Evolutionary conservation across 2,888 invertebrate genomes (phyloP).

Genomic region (Eueremaeus valkanovi): DNA sequence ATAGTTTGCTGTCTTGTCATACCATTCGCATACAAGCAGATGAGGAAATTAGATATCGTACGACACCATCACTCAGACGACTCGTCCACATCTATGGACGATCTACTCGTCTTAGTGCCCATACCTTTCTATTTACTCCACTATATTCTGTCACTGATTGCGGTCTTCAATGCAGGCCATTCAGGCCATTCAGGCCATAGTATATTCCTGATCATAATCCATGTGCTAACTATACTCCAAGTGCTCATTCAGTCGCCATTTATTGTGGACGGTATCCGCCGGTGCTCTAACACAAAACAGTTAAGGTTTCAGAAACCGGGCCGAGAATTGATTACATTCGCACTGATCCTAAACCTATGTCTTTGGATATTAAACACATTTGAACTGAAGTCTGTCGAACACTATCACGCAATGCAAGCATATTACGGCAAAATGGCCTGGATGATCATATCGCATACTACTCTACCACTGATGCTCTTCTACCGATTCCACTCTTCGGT

Average conservation of each 20-base stretch:
- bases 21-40: constrained; percentile 62
- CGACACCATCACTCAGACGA: constrained; percentile 56
- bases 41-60: constrained; percentile 61
- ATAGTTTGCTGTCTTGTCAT: constrained; percentile 60
- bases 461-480: constrained; percentile 70
- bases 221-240: constrained; percentile 57
- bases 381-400: constrained; percentile 59
- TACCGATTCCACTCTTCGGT: constrained; percentile 74
- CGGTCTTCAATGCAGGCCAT: neutral
- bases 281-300: constrained; percentile 65
- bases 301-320: constrained; percentile 67
- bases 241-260: constrained; percentile 69
- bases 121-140: constrained; percentile 69
- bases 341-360: constrained; percentile 69
- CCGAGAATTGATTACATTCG: constrained; percentile 69
- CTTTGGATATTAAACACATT: constrained; percentile 74
- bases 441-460: constrained; percentile 69
- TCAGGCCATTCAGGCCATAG: constrained; percentile 9
- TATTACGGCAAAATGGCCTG: constrained; percentile 67
- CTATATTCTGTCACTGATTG: constrained; percentile 57
- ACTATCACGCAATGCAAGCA: constrained; percentile 60
- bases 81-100: constrained; percentile 64
- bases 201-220: constrained; percentile 41
- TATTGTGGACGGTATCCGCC: constrained; percentile 67
- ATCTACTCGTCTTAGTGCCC: constrained; percentile 66